A percentile compares a stretch with the other conserved stretches of the same genome.
phyloP scores from a whole-genome alignment of 2,888 invertebrate species.

The Microchrysa polita region DNA sequence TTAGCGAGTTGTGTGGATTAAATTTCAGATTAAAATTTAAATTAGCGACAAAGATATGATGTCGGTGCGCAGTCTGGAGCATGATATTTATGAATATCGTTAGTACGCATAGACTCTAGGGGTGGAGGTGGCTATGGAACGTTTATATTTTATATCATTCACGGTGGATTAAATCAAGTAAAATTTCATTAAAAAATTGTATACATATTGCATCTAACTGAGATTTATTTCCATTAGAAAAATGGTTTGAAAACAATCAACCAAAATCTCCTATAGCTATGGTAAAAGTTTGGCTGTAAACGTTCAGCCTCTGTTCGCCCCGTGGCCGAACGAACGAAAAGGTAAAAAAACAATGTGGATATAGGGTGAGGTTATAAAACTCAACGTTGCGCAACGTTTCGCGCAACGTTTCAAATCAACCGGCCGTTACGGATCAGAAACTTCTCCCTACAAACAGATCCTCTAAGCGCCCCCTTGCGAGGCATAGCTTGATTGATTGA shows the following conservation, averaged over 20 bases:
- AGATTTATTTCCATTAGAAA: conserved; percentile 2
- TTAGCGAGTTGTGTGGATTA: conserved; percentile 40
- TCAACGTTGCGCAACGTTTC: too few species aligned
- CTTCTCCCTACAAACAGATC: too few species aligned
- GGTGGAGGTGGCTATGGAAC: background rate
- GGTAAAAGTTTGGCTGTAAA: background rate
- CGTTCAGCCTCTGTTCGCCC: background rate
- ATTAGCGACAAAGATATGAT: conserved; percentile 31
- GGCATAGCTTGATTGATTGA: too few species aligned
- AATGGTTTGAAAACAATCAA: background rate
- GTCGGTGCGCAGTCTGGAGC: background rate
- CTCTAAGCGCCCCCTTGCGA: too few species aligned
- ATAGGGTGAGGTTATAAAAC: too few species aligned
- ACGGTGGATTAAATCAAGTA: background rate
- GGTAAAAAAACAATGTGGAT: too few species aligned
- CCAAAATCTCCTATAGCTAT: background rate
- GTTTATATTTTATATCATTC: background rate
- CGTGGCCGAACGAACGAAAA: background rate
- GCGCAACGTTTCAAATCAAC: too few species aligned
- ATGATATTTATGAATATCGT: background rate
- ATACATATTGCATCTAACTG: too few species aligned
- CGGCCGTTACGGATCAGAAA: too few species aligned
- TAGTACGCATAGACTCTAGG: background rate
- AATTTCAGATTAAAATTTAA: conserved; percentile 40
- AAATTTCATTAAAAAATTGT: background rate